Percentiles rank a stretch among this genome's conserved stretches.
Conservation (phyloP, 2,797 vertebrate species). For the Chiroxiphia lanceolata region DNA sequence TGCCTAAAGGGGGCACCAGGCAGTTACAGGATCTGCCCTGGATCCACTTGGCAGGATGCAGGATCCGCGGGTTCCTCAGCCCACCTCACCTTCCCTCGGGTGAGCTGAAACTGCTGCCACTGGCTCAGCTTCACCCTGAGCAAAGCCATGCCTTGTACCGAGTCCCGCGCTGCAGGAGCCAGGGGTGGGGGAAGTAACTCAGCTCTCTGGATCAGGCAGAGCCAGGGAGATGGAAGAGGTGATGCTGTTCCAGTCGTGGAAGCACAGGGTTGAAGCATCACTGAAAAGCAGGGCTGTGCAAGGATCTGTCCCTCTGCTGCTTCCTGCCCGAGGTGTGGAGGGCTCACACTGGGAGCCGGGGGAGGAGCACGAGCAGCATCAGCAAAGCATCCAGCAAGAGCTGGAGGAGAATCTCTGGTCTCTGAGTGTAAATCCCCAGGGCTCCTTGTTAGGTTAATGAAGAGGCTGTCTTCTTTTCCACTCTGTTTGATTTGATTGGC, state of each 20-base stretch:
- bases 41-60: background rate
- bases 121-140: background rate
- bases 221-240: background rate
- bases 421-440: constrained; percentile 31
- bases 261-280: background rate
- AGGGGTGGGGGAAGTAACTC: background rate
- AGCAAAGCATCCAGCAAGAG: background rate
- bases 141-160: rapidly evolving
- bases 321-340: background rate
- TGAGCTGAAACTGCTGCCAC: background rate
- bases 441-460: constrained; percentile 66
- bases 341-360: background rate
- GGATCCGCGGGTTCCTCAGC: background rate
- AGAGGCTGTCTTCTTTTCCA: constrained; percentile 60
- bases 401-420: constrained; percentile 3
- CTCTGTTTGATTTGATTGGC: constrained; percentile 61
- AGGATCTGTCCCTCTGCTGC: background rate
- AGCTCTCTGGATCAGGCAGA: background rate
- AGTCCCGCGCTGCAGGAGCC: background rate
- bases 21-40: background rate
- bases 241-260: background rate
- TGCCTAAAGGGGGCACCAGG: constrained; percentile 39
- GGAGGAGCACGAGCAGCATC: background rate
- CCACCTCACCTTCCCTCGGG: background rate
- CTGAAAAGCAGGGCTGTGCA: rapidly evolving